These are phyloP conservation scores for Dasyornis broadbenti DNA, from an alignment of 2,113 vertebrate genomes.

Conservation along the genomic window DNA sequence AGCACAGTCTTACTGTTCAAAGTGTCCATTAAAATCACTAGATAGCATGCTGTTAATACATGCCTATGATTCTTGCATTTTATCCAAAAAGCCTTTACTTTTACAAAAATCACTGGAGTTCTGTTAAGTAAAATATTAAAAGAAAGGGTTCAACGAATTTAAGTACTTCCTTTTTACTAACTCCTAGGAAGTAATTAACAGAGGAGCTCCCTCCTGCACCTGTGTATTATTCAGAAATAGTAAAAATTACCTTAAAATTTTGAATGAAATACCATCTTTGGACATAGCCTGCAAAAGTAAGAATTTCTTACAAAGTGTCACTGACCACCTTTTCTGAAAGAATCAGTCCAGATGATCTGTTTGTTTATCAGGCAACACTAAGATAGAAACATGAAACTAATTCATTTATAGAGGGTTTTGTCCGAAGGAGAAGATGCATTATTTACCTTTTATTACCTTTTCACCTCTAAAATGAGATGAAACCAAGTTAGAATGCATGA, in stretches of 20 bases:
- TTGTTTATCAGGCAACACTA: not conserved
- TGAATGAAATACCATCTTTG: not conserved
- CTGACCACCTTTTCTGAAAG: not conserved
- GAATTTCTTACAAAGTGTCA: not conserved
- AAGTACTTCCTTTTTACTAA: not conserved
- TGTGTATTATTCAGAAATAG: not conserved
- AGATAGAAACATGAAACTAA: not conserved
- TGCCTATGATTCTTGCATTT: not conserved
- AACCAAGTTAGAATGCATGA: not conserved
- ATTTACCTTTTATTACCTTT: not conserved
- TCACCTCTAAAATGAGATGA: not conserved
- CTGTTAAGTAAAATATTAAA: not conserved
- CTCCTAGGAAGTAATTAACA: not conserved
- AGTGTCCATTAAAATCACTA: not conserved
- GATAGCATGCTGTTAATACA: not conserved
- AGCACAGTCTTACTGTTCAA: not conserved
- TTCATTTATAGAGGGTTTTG: not conserved
- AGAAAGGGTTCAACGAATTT: not conserved
- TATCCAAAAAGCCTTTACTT: not conserved
- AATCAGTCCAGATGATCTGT: not conserved
- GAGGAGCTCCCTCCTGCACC: not conserved
- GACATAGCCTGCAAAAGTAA: not conserved
- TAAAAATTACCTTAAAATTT: not conserved
- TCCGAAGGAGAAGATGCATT: not conserved
- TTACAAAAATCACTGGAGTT: not conserved